Percentiles rank a stretch among this genome's conserved stretches.
phyloP scores from a whole-genome alignment of 2,113 vertebrate genomes.

The Alces alces region DNA sequence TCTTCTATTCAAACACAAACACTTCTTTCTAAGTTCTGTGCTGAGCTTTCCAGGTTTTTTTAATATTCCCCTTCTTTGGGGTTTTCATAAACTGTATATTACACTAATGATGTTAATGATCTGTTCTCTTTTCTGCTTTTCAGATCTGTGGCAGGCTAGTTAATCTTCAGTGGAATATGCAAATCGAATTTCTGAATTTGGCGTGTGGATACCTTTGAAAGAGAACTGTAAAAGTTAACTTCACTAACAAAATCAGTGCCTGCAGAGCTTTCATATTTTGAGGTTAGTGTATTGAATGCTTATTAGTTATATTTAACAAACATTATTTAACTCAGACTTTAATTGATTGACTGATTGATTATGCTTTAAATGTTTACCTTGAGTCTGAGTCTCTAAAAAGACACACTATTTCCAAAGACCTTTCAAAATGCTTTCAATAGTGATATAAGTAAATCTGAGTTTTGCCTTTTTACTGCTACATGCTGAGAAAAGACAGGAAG shows the following conservation, averaged over 20 bases:
- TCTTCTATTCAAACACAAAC: neutral
- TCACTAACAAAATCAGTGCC: neutral
- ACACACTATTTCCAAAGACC: neutral
- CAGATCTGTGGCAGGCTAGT: neutral
- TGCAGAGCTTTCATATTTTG: neutral
- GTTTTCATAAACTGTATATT: neutral
- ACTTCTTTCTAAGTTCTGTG: constrained; percentile 11
- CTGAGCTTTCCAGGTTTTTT: neutral
- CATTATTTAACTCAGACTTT: neutral
- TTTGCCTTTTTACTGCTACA: neutral
- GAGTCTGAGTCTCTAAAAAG: neutral
- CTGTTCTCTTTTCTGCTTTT: constrained; percentile 16
- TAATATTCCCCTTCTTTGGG: neutral
- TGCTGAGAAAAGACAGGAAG: neutral
- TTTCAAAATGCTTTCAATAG: neutral
- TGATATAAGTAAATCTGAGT: neutral
- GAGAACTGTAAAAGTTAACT: neutral
- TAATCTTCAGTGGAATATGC: constrained; percentile 8
- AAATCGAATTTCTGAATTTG: constrained; percentile 13
- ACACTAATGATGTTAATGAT: neutral
- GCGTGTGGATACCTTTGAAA: neutral
- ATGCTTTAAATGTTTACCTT: neutral
- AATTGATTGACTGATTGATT: neutral
- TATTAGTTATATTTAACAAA: neutral
- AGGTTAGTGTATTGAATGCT: neutral